Conservation (phyloP, 2,113 vertebrate genomes). For the Phyllostomus discolor region DNA sequence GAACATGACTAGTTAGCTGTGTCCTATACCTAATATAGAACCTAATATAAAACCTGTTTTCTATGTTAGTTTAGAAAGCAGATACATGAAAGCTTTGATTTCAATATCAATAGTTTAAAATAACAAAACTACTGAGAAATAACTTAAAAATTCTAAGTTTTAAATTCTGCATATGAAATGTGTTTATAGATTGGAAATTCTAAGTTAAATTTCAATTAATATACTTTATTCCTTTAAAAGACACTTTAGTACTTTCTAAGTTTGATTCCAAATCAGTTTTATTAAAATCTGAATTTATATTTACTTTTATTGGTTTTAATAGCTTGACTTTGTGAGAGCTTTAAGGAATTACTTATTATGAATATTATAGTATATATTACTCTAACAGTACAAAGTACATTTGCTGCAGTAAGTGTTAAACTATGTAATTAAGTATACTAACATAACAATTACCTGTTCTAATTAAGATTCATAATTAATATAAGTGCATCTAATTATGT, state of each 20-base stretch:
- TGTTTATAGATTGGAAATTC: background rate
- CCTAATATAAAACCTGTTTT: too few species aligned
- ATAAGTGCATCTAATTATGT: constrained; percentile 55
- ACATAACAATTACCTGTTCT: constrained; percentile 49
- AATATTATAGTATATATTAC: background rate
- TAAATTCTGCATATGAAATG: background rate
- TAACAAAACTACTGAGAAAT: background rate
- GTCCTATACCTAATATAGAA: too few species aligned
- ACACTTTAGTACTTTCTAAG: background rate
- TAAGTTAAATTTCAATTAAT: background rate
- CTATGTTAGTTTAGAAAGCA: background rate
- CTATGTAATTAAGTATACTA: constrained; percentile 48
- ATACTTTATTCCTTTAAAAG: background rate
- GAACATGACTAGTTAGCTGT: background rate
- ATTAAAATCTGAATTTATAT: background rate
- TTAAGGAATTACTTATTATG: background rate
- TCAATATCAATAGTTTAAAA: background rate
- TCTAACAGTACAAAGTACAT: background rate
- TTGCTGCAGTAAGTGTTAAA: constrained; percentile 18
- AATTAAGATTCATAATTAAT: constrained; percentile 58
- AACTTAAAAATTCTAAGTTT: background rate
- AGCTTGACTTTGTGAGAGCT: background rate
- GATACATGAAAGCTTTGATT: background rate
- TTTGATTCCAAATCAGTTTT: background rate
- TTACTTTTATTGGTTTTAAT: background rate